A percentile compares a stretch with the other conserved stretches of the same genome.
These are phyloP conservation scores for Rhorus exstirpatorius DNA, from an alignment of 2,888 invertebrate genomes.

Conservation along the genomic window DNA sequence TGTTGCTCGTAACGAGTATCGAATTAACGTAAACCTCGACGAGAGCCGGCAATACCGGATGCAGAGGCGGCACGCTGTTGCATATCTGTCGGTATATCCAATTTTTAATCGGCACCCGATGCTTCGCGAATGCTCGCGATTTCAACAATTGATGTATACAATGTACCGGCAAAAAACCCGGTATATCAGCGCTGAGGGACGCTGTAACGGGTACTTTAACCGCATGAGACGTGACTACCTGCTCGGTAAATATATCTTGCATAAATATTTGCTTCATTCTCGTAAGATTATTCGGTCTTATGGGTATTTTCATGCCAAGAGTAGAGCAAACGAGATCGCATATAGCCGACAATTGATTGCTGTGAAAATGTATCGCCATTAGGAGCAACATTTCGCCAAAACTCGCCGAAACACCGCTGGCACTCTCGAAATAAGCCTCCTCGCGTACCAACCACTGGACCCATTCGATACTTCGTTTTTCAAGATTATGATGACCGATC, in stretches of 20 bases:
- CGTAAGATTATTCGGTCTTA: conserved; percentile 94
- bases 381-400: conserved; percentile 98
- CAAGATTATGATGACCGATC: conserved; percentile 90
- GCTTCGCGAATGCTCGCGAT: conserved; percentile 97
- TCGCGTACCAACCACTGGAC: conserved; percentile 97
- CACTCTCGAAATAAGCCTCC: conserved; percentile 95
- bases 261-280: conserved; percentile 97
- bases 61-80: conserved; percentile 95
- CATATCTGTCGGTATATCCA: conserved; percentile 99
- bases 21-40: conserved; percentile 98
- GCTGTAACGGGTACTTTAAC: conserved; percentile 98
- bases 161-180: conserved; percentile 97
- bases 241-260: conserved; percentile 98
- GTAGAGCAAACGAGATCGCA: conserved; percentile 97
- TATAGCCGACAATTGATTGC: conserved; percentile 96
- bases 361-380: conserved; percentile 99
- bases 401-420: conserved; percentile 94
- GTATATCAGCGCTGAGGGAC: conserved; percentile 94
- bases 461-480: conserved; percentile 96
- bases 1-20: conserved; percentile 91
- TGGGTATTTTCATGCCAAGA: conserved; percentile 97
- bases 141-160: conserved; percentile 98
- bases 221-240: conserved; percentile 98
- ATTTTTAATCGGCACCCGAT: conserved; percentile 97
- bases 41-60: conserved; percentile 96